Percentiles rank a stretch among this genome's conserved stretches.
Conservation (phyloP, 2,888 invertebrate species). For the Lypha dubia region DNA sequence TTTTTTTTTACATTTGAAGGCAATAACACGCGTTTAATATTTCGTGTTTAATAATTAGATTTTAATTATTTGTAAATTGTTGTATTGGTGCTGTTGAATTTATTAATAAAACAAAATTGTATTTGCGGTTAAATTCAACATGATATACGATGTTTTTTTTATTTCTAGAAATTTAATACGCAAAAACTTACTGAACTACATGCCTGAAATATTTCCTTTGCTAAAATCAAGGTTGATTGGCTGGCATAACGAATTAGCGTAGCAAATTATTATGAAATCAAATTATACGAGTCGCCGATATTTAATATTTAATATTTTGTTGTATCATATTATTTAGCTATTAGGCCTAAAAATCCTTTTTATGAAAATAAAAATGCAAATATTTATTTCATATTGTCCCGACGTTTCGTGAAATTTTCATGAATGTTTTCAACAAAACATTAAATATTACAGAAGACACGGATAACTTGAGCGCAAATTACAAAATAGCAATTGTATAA, state of each 20-base stretch:
- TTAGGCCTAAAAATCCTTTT: no score
- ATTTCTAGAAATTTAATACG: slow-evolving; percentile 24
- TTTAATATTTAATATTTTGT: background rate
- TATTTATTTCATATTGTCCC: no score
- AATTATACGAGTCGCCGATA: background rate
- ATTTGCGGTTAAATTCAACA: slow-evolving; percentile 35
- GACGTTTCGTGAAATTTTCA: no score
- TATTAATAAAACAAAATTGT: slow-evolving; percentile 17
- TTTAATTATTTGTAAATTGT: slow-evolving; percentile 42
- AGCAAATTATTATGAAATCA: background rate
- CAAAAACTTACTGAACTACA: background rate
- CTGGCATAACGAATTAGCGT: background rate
- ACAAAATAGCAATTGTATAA: no score
- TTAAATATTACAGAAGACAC: no score
- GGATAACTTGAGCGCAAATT: no score
- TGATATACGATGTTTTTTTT: background rate
- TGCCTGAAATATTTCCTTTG: slow-evolving; percentile 13
- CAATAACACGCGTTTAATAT: slow-evolving; percentile 37
- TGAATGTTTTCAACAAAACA: no score
- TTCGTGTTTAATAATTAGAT: slow-evolving; percentile 44
- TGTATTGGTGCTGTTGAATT: slow-evolving; percentile 25
- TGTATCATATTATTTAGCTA: no score
- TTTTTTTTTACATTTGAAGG: slow-evolving; percentile 33
- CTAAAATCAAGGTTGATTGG: slow-evolving; percentile 29
- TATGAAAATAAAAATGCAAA: no score